These are phyloP conservation scores for Dryomyza anilis DNA, from an alignment of 2,888 invertebrate genomes.

Conservation along the genomic window DNA sequence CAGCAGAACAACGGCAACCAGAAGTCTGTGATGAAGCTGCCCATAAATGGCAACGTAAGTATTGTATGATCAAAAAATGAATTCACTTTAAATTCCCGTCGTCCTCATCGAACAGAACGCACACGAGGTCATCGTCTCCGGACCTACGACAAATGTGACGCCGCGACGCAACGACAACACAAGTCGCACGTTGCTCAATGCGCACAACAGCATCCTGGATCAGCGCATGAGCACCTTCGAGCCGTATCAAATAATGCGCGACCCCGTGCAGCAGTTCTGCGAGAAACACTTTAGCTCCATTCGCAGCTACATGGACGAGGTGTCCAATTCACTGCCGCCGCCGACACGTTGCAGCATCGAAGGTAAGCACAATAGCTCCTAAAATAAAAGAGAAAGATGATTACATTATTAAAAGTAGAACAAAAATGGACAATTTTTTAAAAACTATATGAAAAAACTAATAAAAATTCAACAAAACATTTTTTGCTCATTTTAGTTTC, in stretches of 20 bases:
- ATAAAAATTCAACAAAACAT: too few relatives aligned
- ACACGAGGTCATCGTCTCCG: conserved; percentile 64
- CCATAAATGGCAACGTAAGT: conserved; percentile 55
- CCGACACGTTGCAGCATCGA: conserved; percentile 94
- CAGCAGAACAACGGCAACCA: conserved; percentile 54
- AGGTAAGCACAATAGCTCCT: conserved; percentile 66
- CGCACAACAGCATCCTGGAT: conserved; percentile 61
- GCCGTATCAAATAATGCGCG: conserved; percentile 84
- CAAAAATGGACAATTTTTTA: too few relatives aligned
- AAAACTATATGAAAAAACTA: neutral
- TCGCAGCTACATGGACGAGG: conserved; percentile 86
- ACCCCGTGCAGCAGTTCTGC: conserved; percentile 93
- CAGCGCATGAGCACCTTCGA: conserved; percentile 84
- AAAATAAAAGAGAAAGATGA: neutral
- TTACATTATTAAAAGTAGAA: neutral
- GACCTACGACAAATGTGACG: conserved; percentile 69
- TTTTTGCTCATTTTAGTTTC: conserved; percentile 43
- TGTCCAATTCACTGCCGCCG: conserved; percentile 82
- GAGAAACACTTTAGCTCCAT: conserved; percentile 93
- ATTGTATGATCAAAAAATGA: neutral
- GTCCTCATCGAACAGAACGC: conserved; percentile 40
- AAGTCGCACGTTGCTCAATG: conserved; percentile 77
- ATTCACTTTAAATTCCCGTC: neutral
- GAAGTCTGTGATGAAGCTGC: conserved; percentile 60
- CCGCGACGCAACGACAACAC: conserved; percentile 73